Conservation (phyloP, 2,113 vertebrate genomes). For the Bubo scandiacus region DNA sequence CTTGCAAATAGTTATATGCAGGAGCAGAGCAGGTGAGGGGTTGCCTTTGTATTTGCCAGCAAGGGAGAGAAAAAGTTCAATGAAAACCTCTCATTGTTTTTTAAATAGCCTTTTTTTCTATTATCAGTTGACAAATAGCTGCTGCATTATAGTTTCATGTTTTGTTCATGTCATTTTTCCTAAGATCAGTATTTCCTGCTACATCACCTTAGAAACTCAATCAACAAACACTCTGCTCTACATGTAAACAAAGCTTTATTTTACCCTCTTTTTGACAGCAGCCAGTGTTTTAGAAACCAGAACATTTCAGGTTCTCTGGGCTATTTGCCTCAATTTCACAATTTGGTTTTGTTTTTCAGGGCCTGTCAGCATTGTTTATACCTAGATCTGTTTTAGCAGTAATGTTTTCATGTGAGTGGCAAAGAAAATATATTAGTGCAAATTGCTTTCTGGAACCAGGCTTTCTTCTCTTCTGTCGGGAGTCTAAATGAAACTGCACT, state of each 20-base stretch:
- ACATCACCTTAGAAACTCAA: constrained; percentile 61
- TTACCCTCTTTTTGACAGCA: constrained; percentile 43
- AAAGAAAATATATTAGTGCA: constrained; percentile 10
- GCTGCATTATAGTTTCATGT: constrained; percentile 31
- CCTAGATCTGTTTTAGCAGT: neutral
- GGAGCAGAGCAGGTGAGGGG: constrained; percentile 3
- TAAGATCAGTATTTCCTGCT: constrained; percentile 54
- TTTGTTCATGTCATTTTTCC: constrained; percentile 38
- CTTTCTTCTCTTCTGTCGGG: neutral
- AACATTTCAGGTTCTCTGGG: neutral
- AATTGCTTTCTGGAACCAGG: constrained; percentile 19
- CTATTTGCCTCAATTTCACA: constrained; percentile 40
- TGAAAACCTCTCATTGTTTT: neutral
- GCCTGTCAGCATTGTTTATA: constrained; percentile 43
- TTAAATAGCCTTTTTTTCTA: neutral
- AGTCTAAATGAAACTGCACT: constrained; percentile 28
- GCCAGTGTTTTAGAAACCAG: constrained; percentile 9
- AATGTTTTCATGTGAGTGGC: neutral
- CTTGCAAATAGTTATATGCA: neutral
- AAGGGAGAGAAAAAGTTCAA: neutral
- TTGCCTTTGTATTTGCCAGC: neutral
- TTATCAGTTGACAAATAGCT: constrained; percentile 23
- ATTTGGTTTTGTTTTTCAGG: constrained; percentile 28
- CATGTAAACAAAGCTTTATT: constrained; percentile 48
- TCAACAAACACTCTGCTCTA: constrained; percentile 58